Evolutionary conservation across 1,140 invertebrate genomes (phyloP), one percentile per base, ranked within the genome.

Genomic region (Akabosia matsudoensis): DNA sequence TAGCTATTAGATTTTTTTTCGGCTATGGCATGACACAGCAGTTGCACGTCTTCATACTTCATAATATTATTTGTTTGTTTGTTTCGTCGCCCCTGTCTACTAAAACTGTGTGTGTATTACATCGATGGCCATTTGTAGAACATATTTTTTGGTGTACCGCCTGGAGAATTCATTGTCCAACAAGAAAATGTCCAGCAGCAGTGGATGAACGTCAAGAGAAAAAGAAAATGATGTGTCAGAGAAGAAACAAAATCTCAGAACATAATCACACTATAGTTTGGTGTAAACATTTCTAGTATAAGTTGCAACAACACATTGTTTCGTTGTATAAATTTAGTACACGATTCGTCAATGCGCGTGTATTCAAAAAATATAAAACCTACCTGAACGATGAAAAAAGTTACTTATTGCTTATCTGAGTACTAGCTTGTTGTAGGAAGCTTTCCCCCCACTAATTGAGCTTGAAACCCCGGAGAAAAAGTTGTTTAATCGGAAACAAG

Each of bases 401-500:
- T n/a, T n/a, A n/a, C n/a, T n/a, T n/a, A n/a, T n/a, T n/a, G n/a
- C n/a, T n/a, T n/a, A n/a, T n/a, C n/a, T n/a, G n/a, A n/a, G n/a
- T n/a, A n/a, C n/a, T n/a, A n/a, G n/a, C n/a, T n/a, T n/a, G 22
- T 61, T 61, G 16, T 61, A n/a, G 26, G 4, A 14, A 67, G 61
- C 28, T 67, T 67, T 67, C 61, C 61, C 31, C 31, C 61, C 61
- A 30, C 26, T 67, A 67, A 67, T 67, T 67, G 61, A 67, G 61
- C 61, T 30, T 30, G 31, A 67, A 67, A 28, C 10, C 61, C 28
- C 61, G 26, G n/a, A 67, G 61, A 67, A 30, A 67, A 67, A 67
- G 26, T 67, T 67, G 3, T 67, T 67, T 67, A 67, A 67, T 67
- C 61, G 61, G 61, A 67, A 67, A 67, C 28, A 67, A 67, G 7